Evolutionary conservation across 2,113 vertebrate genomes (phyloP).

Genomic region (Protobothrops mucrosquamatus): DNA sequence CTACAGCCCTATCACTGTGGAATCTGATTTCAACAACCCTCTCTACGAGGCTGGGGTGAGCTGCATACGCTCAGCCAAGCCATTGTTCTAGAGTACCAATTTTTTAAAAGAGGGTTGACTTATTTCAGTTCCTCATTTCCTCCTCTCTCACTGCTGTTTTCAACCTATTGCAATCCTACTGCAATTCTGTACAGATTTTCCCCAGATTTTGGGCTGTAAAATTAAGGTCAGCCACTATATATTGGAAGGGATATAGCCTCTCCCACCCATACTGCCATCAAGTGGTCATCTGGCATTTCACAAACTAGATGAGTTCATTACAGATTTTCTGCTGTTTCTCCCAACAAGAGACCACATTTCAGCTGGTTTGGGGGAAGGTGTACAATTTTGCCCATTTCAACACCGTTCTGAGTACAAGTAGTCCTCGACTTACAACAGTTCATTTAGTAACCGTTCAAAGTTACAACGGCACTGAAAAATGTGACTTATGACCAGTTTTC

Average conservation of each 20-base stretch:
- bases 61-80: neutral
- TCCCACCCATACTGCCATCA: neutral
- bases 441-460: neutral
- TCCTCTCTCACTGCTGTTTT: neutral
- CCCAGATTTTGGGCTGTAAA: neutral
- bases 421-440: neutral
- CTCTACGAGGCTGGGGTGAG: constrained; percentile 92
- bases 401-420: neutral
- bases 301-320: neutral
- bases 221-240: neutral
- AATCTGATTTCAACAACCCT: constrained; percentile 91
- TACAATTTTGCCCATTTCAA: neutral
- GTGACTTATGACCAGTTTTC: neutral
- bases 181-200: neutral
- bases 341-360: neutral
- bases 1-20: constrained; percentile 90
- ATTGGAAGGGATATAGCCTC: neutral
- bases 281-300: neutral
- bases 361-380: neutral
- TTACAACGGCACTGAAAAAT: neutral
- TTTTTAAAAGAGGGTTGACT: neutral
- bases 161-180: neutral
- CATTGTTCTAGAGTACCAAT: neutral
- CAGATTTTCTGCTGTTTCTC: neutral
- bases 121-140: neutral